phyloP scores from a whole-genome alignment of 2,113 vertebrate genomes.

The Sapayoa aenigma region DNA sequence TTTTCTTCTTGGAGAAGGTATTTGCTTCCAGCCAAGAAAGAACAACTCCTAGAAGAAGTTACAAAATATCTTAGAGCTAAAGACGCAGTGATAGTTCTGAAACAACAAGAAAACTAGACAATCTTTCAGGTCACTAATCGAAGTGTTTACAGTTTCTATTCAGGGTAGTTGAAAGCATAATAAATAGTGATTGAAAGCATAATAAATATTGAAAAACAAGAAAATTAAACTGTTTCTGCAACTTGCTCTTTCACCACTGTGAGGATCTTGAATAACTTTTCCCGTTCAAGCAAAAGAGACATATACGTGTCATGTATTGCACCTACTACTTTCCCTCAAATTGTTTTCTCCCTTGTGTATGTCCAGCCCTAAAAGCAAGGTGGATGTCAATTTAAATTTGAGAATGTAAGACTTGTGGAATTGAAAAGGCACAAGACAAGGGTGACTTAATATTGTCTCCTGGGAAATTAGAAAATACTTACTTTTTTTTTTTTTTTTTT shows the following conservation, averaged over 20 bases:
- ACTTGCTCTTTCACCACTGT: not conserved
- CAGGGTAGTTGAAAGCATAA: not conserved
- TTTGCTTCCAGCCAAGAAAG: not conserved
- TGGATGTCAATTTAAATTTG: not conserved
- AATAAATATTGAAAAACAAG: not conserved
- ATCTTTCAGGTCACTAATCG: not conserved
- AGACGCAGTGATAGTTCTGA: not conserved
- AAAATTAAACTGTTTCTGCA: not conserved
- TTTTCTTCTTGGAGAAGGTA: not conserved
- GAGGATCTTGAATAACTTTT: not conserved
- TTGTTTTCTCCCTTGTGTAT: not conserved
- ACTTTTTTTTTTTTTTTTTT: accelerated
- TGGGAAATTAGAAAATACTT: not conserved
- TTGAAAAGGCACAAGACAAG: not conserved
- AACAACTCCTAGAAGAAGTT: not conserved
- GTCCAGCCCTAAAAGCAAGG: not conserved
- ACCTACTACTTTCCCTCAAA: not conserved
- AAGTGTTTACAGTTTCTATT: not conserved
- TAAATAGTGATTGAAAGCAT: not conserved
- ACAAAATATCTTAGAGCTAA: not conserved
- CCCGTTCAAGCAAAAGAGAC: not conserved
- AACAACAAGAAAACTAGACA: not conserved
- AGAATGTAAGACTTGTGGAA: not conserved
- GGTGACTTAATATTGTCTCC: not conserved
- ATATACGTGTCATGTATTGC: not conserved